Evolutionary conservation across 2,113 vertebrate species (phyloP).

Genomic region (Chaenocephalus aceratus): DNA sequence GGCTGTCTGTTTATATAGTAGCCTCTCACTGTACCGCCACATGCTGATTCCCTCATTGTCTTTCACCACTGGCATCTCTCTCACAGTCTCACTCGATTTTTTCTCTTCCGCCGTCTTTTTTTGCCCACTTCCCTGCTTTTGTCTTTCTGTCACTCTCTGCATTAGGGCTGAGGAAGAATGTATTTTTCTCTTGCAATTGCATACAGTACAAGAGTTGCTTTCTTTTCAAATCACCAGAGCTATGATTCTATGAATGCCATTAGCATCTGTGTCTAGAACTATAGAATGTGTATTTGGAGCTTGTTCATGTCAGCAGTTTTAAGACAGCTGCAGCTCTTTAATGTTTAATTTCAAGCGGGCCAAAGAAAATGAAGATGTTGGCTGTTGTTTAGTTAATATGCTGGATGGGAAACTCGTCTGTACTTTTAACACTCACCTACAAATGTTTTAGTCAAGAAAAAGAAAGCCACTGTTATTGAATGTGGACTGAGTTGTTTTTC

Average conservation of each 20-base stretch:
- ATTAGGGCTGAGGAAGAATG: background rate
- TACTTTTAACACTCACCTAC: background rate
- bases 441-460: background rate
- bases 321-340: slow-evolving; percentile 2
- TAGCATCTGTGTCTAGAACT: background rate
- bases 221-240: background rate
- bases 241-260: background rate
- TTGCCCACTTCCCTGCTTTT: background rate
- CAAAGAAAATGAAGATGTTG: slow-evolving; percentile 1
- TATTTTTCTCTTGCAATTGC: background rate
- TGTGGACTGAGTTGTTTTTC: background rate
- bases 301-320: background rate
- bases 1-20: slow-evolving; percentile 69
- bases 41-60: slow-evolving; percentile 43
- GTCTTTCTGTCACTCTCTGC: background rate
- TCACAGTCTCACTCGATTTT: background rate
- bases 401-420: background rate
- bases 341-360: background rate
- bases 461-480: background rate
- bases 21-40: slow-evolving; percentile 44
- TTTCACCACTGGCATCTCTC: slow-evolving; percentile 36
- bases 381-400: background rate
- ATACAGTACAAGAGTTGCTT: background rate
- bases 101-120: slow-evolving; percentile 23
- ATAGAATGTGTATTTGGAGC: background rate